A percentile compares a stretch with the other conserved stretches of the same genome.
phyloP scores from a whole-genome alignment of 2,797 vertebrate species.

The Podarcis siculus region DNA sequence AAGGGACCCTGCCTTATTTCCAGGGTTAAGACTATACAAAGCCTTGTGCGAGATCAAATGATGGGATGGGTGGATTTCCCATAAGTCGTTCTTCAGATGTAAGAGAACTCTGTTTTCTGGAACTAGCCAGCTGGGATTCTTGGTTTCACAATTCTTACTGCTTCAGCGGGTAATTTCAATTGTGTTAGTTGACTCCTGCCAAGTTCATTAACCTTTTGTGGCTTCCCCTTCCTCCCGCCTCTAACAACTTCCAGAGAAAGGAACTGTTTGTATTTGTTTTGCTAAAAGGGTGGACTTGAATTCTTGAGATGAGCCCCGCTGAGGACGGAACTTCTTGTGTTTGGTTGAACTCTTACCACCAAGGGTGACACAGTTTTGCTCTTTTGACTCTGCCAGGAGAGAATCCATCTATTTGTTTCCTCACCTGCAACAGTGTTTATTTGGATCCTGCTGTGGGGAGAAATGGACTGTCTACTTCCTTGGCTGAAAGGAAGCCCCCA shows the following conservation, averaged over 20 bases:
- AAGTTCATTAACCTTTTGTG: conserved; percentile 61
- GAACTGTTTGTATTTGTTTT: conserved; percentile 60
- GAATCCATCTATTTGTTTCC: conserved; percentile 48
- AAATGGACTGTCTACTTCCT: conserved; percentile 36
- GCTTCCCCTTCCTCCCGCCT: conserved; percentile 56
- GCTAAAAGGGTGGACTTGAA: conserved; percentile 50
- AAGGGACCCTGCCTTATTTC: neutral
- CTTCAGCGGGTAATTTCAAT: conserved; percentile 45
- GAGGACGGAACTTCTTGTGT: conserved; percentile 48
- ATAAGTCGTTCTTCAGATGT: conserved; percentile 8
- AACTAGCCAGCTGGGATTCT: conserved; percentile 26
- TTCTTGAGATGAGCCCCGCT: conserved; percentile 56
- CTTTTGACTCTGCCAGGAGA: conserved; percentile 42
- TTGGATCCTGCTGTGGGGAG: conserved; percentile 31
- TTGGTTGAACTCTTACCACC: conserved; percentile 42
- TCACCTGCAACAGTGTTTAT: conserved; percentile 40
- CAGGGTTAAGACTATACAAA: neutral
- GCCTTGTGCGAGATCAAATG: conserved; percentile 29
- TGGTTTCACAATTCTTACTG: conserved; percentile 2
- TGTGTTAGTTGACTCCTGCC: conserved; percentile 59
- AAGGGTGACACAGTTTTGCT: conserved; percentile 32
- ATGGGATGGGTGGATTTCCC: neutral
- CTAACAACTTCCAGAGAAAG: conserved; percentile 45
- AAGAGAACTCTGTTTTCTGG: conserved; percentile 43
- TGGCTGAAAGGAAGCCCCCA: neutral